These are phyloP conservation scores for Discoglossus pictus DNA, from an alignment of 2,797 vertebrate species.

Conservation along the genomic window DNA sequence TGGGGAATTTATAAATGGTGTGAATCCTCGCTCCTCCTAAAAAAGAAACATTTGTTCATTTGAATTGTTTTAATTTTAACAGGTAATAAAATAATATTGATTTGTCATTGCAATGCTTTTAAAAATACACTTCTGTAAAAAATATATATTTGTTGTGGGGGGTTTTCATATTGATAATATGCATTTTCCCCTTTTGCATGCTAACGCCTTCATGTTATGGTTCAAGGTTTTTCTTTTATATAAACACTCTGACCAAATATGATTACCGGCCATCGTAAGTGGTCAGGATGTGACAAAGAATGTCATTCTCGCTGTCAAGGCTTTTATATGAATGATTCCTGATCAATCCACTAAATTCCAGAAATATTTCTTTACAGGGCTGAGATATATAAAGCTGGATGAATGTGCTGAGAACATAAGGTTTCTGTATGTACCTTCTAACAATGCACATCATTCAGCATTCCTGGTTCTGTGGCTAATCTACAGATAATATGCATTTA, in stretches of 20 bases:
- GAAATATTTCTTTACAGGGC: slow-evolving; percentile 1
- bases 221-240: slow-evolving; percentile 35
- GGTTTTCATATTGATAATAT: too few relatives aligned
- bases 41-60: too few relatives aligned
- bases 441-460: slow-evolving; percentile 3
- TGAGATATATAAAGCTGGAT: background rate
- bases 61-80: too few relatives aligned
- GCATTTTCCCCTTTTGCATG: too few relatives aligned
- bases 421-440: slow-evolving; percentile 6
- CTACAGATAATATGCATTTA: background rate
- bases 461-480: slow-evolving; percentile 1
- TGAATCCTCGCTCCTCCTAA: too few relatives aligned
- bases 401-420: background rate
- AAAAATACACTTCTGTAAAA: too few relatives aligned
- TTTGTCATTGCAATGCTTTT: too few relatives aligned
- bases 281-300: background rate
- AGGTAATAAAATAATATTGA: too few relatives aligned
- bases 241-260: too few relatives aligned
- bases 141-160: too few relatives aligned
- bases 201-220: background rate
- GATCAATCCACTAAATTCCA: slow-evolving; percentile 10
- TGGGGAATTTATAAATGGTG: too few relatives aligned
- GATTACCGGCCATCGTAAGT: background rate
- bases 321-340: background rate
- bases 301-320: background rate